Evolutionary conservation across 1,140 invertebrate genomes (phyloP).

Genomic region (Dinothrombium tinctorium): DNA sequence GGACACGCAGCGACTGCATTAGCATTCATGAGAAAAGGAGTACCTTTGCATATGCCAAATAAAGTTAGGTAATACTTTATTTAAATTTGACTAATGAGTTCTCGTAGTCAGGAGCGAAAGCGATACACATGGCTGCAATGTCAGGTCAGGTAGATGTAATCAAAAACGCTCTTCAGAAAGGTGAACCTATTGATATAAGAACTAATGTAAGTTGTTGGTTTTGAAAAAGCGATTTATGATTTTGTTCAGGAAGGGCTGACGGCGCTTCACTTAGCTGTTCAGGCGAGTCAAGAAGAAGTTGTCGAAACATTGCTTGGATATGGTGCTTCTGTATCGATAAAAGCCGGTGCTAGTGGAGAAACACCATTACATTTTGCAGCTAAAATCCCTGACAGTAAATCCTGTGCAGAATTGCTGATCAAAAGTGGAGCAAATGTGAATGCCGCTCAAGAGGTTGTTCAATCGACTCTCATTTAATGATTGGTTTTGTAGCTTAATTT

Average conservation of each 20-base stretch:
- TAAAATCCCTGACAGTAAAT: conserved; percentile 67
- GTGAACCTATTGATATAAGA: conserved; percentile 78
- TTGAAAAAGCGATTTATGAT: background rate
- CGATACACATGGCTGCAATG: conserved; percentile 70
- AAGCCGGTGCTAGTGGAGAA: conserved; percentile 45
- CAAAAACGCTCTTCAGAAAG: conserved; percentile 76
- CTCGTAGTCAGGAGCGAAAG: conserved; percentile 2
- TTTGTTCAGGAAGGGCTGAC: conserved; percentile 75
- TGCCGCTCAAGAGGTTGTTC: conserved; percentile 24
- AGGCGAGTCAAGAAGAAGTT: conserved; percentile 76
- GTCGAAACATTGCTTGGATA: conserved; percentile 92
- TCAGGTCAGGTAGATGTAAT: conserved; percentile 93
- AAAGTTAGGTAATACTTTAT: conserved; percentile 33
- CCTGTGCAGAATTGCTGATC: conserved; percentile 84
- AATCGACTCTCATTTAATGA: background rate
- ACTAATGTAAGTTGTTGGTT: conserved; percentile 48
- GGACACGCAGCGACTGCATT: conserved; percentile 96
- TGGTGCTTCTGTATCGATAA: conserved; percentile 84
- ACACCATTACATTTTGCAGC: conserved; percentile 89
- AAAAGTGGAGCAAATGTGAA: conserved; percentile 94
- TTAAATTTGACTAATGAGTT: background rate
- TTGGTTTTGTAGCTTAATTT: background rate
- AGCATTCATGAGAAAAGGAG: conserved; percentile 92
- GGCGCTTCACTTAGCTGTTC: conserved; percentile 86
- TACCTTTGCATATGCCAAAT: conserved; percentile 98